Evolutionary conservation across 2,797 vertebrate genomes (phyloP).

Genomic region (Lates japonicus): DNA sequence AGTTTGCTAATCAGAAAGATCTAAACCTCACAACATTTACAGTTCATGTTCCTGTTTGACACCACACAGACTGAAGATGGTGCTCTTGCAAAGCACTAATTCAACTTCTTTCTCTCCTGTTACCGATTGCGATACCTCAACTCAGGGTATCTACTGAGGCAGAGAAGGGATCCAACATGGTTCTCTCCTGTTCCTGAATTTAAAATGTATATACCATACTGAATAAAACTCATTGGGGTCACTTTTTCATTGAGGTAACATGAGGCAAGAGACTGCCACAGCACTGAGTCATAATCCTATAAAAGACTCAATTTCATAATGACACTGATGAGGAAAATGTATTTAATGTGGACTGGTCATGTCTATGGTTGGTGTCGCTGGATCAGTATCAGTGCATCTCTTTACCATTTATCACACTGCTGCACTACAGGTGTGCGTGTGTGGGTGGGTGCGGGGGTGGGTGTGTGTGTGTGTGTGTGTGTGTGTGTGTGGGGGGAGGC

Average conservation of each 20-base stretch:
- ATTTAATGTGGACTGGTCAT: not conserved
- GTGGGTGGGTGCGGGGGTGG: not conserved
- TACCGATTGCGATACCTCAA: not conserved
- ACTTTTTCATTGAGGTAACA: not conserved
- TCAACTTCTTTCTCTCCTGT: not conserved
- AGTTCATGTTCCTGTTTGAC: not conserved
- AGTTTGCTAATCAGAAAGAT: not conserved
- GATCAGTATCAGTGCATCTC: not conserved
- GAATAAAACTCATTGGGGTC: not conserved
- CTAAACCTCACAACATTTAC: not conserved
- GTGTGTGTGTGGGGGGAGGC: not conserved
- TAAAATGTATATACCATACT: slow-evolving; percentile 9
- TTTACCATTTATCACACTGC: not conserved
- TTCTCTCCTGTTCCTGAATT: not conserved
- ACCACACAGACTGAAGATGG: not conserved
- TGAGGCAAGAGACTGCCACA: not conserved
- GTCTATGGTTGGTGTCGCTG: not conserved
- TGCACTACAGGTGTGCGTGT: not conserved
- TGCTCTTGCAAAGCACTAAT: not conserved
- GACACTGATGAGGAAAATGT: not conserved
- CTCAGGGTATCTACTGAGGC: not conserved
- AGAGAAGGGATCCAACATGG: not conserved
- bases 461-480: not conserved
- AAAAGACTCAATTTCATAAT: not conserved
- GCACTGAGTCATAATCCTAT: not conserved